These are phyloP conservation scores for Bombyx mori DNA, from an alignment of 1,140 invertebrate species.

Conservation along the genomic window DNA sequence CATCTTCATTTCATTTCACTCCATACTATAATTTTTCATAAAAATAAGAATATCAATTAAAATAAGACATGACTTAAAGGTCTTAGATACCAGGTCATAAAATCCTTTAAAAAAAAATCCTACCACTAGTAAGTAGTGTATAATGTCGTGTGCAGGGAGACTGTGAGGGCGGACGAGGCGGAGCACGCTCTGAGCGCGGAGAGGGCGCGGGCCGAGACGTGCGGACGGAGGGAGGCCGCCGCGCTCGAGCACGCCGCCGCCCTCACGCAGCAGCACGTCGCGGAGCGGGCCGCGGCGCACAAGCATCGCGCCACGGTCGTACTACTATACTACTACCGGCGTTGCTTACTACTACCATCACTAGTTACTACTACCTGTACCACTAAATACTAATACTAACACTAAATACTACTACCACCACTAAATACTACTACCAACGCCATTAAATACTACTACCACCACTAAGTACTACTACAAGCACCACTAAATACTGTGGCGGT, in stretches of 20 bases:
- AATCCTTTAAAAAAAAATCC: too few species aligned
- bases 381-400: too few species aligned
- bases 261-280: slow-evolving; percentile 46
- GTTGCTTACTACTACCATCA: too few species aligned
- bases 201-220: slow-evolving; percentile 45
- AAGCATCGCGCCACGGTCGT: slow-evolving; percentile 24
- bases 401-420: too few species aligned
- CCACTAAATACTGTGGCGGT: background rate
- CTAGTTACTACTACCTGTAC: too few species aligned
- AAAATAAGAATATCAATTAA: too few species aligned
- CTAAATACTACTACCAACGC: background rate
- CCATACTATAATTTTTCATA: too few species aligned
- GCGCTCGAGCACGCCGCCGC: slow-evolving; percentile 51
- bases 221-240: slow-evolving; percentile 41
- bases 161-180: slow-evolving; percentile 30
- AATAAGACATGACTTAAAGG: too few species aligned
- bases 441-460: too few species aligned
- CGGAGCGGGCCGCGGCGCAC: slow-evolving; percentile 17
- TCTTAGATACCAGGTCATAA: too few species aligned
- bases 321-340: too few species aligned
- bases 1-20: too few species aligned
- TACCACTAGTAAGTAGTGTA: background rate
- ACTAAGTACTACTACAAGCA: background rate
- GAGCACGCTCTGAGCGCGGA: slow-evolving; percentile 30
- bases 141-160: slow-evolving; percentile 27